Base-by-base conservation (phyloP, 92 coral and sea anemone genomes). In the Actinernus sp. region DNA sequence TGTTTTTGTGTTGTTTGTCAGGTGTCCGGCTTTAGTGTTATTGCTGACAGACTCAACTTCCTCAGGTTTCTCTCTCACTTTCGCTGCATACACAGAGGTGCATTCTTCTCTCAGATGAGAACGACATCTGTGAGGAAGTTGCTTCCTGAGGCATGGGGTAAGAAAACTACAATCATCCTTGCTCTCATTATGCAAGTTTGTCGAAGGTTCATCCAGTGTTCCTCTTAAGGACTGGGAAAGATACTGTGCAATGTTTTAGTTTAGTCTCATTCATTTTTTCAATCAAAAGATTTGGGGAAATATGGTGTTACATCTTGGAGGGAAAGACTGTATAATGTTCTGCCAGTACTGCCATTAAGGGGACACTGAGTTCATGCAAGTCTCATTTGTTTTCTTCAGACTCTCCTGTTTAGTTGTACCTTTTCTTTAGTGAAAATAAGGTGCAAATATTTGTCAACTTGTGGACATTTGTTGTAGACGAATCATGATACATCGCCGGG, bases 61-160 rank as follows among this genome's bases (percentile, higher is more conserved):
- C 91, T 81, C 85, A 67, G 98, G 49, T 94, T 91, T 47, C 68
- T 94, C 17, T 94, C 98, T 0, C 98, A 94, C 61, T 94, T 94
- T 56, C 98, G 98, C 12, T 94, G 97, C 68, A 92, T 94, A 3
- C 98, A 94, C 58, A 79, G 98, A 75, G 98, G 98, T 12, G 74
- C 98, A 2, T 94, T 94, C 68, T 94, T 94, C 53, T 55, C 98
- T 16, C 72, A 94, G 67, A 94, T 94, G 98, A 90, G 98, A 73
- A 94, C 98, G 33, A 94, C 98, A 20, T 63, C 98, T 26, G 98
- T 94, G 6, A 83, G 98, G 57, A 94, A 90, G 38, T 78, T 94
- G 36, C 76, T 94, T 17, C 98, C 98, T 5, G 98, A 94, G 53
- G 98, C 97, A 20, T 94, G 98, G 98, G 98, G 98, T 94, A 39